Evolutionary conservation across 2,888 invertebrate species (phyloP).

Genomic region (Nezara viridula): DNA sequence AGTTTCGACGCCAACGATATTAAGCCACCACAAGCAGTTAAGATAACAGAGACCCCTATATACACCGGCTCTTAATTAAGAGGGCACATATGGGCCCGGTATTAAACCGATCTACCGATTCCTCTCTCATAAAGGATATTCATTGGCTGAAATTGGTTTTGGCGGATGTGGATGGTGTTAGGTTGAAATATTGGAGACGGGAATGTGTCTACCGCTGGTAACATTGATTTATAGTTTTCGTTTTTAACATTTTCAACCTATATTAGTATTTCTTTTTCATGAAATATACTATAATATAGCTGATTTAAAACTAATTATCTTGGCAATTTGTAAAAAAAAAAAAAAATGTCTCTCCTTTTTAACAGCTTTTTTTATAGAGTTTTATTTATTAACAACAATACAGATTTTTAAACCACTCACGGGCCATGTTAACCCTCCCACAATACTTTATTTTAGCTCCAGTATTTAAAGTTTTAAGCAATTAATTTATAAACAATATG

Average conservation of each 20-base stretch:
- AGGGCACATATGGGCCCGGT: background rate
- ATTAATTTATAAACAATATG: no score
- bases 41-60: constrained; percentile 16
- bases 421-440: no score
- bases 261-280: no score
- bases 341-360: no score
- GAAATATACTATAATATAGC: no score
- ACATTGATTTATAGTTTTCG: background rate
- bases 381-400: no score
- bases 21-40: constrained; percentile 5
- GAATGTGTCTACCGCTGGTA: background rate
- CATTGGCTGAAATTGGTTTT: constrained; percentile 2
- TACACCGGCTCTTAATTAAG: constrained; percentile 7
- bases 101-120: constrained; percentile 24
- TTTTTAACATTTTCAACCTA: background rate
- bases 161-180: background rate
- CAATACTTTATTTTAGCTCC: no score
- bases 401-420: no score
- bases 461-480: no score
- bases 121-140: constrained; percentile 26
- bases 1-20: background rate
- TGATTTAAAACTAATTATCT: no score
- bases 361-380: no score
- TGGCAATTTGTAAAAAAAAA: no score
- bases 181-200: background rate